Evolutionary conservation across 2,113 vertebrate species (phyloP), one percentile per base, ranked within the genome.

Genomic region (Raja brachyura): DNA sequence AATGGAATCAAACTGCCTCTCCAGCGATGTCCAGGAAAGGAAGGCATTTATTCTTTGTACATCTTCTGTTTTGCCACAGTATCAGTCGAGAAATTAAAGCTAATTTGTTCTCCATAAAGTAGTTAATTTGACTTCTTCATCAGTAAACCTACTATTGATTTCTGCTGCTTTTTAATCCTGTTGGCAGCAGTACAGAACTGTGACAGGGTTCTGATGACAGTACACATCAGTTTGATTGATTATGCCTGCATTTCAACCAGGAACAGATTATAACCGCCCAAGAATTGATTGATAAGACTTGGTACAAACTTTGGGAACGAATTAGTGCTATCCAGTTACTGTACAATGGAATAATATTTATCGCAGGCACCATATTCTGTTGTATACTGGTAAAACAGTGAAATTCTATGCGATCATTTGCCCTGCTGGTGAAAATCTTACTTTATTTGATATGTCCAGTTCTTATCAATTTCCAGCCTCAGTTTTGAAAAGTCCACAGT

Each of bases 241-340:
- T 73, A 73, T 92, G 90, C 68, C 66, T 54, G 70, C 31, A 54
- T 13, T 48, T 92, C 66, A 54, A 68, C 33, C 33, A 48, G 90
- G 66, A 88, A 18, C 28, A 88, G 83, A 88, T 88, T 88, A 88
- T 88, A 88, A n/a, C 83, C n/a, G n/a, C 61, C 83, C 31, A 61
- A 18, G 28, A 9, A 54, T 92, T 92, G 90, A 92, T 48, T 92
- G 90, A 92, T 73, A 92, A 28, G 33, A 22, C 63, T 63, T 63
- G 28, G 63, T 88, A 88, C 83, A 63, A 61, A 31, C 18, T 39
- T 92, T 92, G 90, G 63, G 13, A 68, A 68, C 63, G 73, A 16
- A 70, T 92, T 92, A 73, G 39, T 66, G 66, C 68, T 92, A 92
- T 59, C 83, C 59, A 88, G n/a, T 73, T 73, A 63, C 66, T 10